Conservation (phyloP, 2,113 vertebrate species). For the Nestor notabilis region DNA sequence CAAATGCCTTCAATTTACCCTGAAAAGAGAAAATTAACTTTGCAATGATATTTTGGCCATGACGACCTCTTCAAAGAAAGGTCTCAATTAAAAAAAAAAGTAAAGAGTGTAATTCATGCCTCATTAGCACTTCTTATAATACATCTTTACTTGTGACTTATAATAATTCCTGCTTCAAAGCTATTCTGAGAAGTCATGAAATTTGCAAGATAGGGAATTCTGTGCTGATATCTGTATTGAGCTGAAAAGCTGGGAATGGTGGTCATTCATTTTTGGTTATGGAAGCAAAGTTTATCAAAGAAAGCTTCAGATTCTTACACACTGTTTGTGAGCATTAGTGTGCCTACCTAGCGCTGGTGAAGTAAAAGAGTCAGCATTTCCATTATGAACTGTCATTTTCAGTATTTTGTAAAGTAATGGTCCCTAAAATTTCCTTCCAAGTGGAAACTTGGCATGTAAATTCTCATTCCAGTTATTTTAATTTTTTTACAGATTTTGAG, state of each 20-base stretch:
- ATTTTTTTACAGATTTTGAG: constrained; percentile 37
- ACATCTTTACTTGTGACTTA: neutral
- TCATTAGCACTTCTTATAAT: neutral
- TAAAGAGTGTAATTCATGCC: neutral
- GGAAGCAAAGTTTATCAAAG: constrained; percentile 5
- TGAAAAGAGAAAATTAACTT: constrained; percentile 25
- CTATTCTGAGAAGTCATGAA: constrained; percentile 27
- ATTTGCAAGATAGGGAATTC: constrained; percentile 2
- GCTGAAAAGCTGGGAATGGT: neutral
- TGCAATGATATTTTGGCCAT: neutral
- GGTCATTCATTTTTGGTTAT: neutral
- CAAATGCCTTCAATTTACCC: constrained; percentile 25
- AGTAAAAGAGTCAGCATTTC: constrained; percentile 45
- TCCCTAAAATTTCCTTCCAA: constrained; percentile 53
- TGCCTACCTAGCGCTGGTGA: constrained; percentile 4
- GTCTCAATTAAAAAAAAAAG: neutral
- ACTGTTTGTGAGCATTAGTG: neutral
- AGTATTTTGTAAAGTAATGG: constrained; percentile 49
- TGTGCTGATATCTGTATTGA: neutral
- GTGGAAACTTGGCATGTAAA: constrained; percentile 62
- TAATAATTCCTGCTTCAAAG: constrained; percentile 4
- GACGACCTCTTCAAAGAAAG: neutral
- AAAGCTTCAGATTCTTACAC: neutral
- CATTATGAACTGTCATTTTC: constrained; percentile 27
- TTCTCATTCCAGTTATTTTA: constrained; percentile 52